Evolutionary conservation across 2,113 vertebrate species (phyloP), one percentile per base, ranked within the genome.

Genomic region (Scortum barcoo): DNA sequence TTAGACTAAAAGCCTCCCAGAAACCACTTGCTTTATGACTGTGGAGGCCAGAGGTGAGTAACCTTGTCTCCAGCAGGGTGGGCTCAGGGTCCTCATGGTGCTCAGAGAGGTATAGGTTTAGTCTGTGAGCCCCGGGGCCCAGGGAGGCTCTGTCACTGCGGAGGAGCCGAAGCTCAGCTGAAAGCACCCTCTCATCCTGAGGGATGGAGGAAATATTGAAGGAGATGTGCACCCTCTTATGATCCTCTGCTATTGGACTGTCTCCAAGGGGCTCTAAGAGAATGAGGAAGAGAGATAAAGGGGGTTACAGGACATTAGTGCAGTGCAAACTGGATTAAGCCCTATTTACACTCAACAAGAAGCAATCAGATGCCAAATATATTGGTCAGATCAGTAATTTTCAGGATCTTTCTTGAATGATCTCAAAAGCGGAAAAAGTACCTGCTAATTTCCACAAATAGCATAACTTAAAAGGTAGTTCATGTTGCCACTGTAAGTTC

Each of bases 161-260:
- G 30, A 93, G 90, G 69, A 96, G 89, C 4, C 96, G 95, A 2
- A 96, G 92, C 90, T 96, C 96, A 11, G 94, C 95, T 0, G 96
- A 96, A 19, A 95, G 88, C 83, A 96, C 86, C 26, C 71, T 92
- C 90, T 96, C 96, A 73, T 95, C 95, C 36, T 86, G 66, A 46
- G 96, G 96, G 75, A 96, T 93, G 71, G 94, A 95, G n/a, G 95
- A 96, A 38, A 96, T 89, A 62, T 96, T 96, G 84, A 96, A 96
- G 68, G 88, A 87, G 76, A 96, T 94, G 83, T 91, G 93, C 48
- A 93, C 81, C 40, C 76, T 85, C 36, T 84, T 91, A 4, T 5
- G 73, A 72, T 89, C 86, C 17, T 82, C 83, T 62, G 84, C 46
- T 30, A 46, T 48, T 3, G 51, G 71, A 38, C 53, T 50, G 30